phyloP scores from a whole-genome alignment of 2,888 invertebrate species.

The Trachelus troglodyta region DNA sequence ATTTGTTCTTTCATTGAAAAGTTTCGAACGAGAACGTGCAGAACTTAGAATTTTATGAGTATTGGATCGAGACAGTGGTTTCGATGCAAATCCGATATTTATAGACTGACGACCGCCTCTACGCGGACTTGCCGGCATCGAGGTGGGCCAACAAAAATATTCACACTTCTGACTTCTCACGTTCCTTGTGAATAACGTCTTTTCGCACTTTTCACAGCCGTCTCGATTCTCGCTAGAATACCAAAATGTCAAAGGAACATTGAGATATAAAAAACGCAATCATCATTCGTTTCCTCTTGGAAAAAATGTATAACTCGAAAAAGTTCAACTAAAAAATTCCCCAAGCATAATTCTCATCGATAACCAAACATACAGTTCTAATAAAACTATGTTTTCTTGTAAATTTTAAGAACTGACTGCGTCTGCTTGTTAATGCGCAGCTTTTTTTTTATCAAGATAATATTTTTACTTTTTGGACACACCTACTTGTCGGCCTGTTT shows the following conservation, averaged over 20 bases:
- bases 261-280: neutral
- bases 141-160: slow-evolving; percentile 56
- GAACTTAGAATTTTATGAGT: neutral
- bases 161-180: slow-evolving; percentile 42
- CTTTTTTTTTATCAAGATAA: neutral
- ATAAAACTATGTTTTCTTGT: neutral
- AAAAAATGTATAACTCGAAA: neutral
- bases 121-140: slow-evolving; percentile 56
- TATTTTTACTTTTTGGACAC: neutral
- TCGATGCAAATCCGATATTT: slow-evolving; percentile 62
- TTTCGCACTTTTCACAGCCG: slow-evolving; percentile 22
- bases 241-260: neutral
- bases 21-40: neutral
- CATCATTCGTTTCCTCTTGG: neutral
- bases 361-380: neutral
- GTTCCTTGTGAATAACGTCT: slow-evolving; percentile 32
- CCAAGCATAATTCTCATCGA: neutral
- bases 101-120: slow-evolving; percentile 53
- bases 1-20: neutral
- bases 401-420: neutral
- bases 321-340: neutral
- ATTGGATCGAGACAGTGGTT: slow-evolving; percentile 31
- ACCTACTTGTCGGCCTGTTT: neutral
- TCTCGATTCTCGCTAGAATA: neutral
- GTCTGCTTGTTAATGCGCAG: neutral